Conservation (phyloP, 2,888 invertebrate species). For the Hesperia comma region DNA sequence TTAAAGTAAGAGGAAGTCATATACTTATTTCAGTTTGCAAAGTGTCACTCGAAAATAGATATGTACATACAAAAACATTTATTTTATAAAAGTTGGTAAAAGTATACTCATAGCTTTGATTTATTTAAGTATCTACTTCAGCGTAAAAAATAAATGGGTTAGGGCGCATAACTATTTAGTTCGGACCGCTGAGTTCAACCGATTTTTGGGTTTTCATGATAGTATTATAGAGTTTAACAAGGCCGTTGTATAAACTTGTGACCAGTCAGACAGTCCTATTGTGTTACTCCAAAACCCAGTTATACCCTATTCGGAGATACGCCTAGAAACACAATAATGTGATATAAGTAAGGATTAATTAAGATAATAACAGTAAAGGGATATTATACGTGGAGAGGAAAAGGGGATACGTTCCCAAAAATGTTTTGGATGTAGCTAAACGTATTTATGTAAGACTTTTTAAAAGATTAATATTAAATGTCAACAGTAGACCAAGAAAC, state of each 20-base stretch:
- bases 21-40: too few species aligned
- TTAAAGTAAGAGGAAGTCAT: too few species aligned
- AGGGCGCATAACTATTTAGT: not conserved
- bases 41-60: too few species aligned
- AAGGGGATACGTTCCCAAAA: too few species aligned
- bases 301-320: slow-evolving; percentile 2
- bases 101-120: too few species aligned
- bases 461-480: too few species aligned
- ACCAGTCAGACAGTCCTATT: not conserved
- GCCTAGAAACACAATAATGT: not conserved
- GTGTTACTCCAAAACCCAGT: not conserved
- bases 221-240: not conserved
- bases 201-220: not conserved
- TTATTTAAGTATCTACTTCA: too few species aligned
- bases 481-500: too few species aligned
- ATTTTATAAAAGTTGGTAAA: too few species aligned
- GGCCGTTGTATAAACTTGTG: slow-evolving; percentile 1
- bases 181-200: not conserved
- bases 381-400: not conserved
- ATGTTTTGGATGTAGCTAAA: too few species aligned
- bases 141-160: not conserved
- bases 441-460: too few species aligned
- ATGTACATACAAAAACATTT: too few species aligned
- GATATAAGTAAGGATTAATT: slow-evolving; percentile 7
- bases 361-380: slow-evolving; percentile 8